Conservation (phyloP, 1,140 invertebrate genomes). For the Acromyrmex echinatior region DNA sequence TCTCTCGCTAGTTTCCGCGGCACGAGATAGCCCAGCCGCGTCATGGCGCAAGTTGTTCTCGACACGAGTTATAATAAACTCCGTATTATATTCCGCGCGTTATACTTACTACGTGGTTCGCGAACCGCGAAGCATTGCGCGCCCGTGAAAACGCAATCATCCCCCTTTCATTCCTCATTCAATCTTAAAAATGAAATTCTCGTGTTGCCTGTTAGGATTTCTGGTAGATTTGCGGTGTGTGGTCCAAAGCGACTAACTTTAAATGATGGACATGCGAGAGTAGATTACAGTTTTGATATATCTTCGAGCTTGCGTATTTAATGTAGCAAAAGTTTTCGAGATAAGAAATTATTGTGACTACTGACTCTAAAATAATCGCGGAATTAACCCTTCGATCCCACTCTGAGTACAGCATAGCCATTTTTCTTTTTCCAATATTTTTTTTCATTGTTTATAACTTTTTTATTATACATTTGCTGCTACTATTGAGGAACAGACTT, state of each 20-base stretch:
- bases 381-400: too few relatives aligned
- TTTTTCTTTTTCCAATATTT: too few relatives aligned
- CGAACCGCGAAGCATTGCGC: not conserved
- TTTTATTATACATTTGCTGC: too few relatives aligned
- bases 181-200: not conserved
- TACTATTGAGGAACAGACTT: too few relatives aligned
- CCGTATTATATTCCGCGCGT: constrained; percentile 77
- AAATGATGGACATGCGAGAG: not conserved
- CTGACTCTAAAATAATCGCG: not conserved
- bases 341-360: not conserved
- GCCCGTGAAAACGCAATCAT: not conserved
- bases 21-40: constrained; percentile 70
- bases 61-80: constrained; percentile 81
- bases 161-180: not conserved
- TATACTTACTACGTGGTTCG: constrained; percentile 13
- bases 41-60: constrained; percentile 31
- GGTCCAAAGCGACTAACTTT: not conserved
- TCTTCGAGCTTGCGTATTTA: not conserved
- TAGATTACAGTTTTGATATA: not conserved
- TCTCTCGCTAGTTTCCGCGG: constrained; percentile 52
- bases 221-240: not conserved
- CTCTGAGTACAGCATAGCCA: too few relatives aligned
- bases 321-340: not conserved
- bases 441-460: too few relatives aligned
- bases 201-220: not conserved